Conservation (phyloP, 2,113 vertebrate species). For the Carettochelys insculpta region DNA sequence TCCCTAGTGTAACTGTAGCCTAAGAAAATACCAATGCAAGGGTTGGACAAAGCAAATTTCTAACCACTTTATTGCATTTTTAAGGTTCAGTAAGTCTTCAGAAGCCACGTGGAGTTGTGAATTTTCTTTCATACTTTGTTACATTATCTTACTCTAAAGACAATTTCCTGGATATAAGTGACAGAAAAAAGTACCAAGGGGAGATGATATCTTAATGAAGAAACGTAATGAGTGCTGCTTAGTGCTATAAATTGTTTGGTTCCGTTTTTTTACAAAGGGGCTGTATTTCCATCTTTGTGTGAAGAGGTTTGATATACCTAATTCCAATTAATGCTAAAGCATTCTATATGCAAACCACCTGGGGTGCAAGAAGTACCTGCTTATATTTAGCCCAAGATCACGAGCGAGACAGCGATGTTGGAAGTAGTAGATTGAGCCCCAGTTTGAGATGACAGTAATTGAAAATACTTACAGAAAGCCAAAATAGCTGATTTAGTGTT, state of each 20-base stretch:
- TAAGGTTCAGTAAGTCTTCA: not conserved
- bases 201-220: not conserved
- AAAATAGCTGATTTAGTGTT: not conserved
- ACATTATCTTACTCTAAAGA: not conserved
- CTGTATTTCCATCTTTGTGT: not conserved
- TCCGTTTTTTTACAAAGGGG: not conserved
- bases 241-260: not conserved
- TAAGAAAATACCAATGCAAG: not conserved
- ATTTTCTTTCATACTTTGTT: not conserved
- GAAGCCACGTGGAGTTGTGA: not conserved
- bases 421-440: not conserved
- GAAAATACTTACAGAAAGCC: accelerated
- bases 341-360: not conserved
- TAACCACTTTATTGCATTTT: not conserved
- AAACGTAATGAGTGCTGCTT: not conserved
- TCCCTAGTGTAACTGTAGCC: too few species aligned
- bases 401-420: not conserved
- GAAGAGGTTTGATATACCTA: not conserved
- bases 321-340: not conserved
- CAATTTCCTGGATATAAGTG: not conserved
- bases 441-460: not conserved
- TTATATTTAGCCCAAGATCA: not conserved
- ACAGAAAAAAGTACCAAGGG: not conserved
- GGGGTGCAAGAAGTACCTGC: not conserved
- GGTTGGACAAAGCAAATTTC: not conserved